Evolutionary conservation across 53 echinoderm and acorn worm genomes (phyloP).

Genomic region (Astropecten irregularis): DNA sequence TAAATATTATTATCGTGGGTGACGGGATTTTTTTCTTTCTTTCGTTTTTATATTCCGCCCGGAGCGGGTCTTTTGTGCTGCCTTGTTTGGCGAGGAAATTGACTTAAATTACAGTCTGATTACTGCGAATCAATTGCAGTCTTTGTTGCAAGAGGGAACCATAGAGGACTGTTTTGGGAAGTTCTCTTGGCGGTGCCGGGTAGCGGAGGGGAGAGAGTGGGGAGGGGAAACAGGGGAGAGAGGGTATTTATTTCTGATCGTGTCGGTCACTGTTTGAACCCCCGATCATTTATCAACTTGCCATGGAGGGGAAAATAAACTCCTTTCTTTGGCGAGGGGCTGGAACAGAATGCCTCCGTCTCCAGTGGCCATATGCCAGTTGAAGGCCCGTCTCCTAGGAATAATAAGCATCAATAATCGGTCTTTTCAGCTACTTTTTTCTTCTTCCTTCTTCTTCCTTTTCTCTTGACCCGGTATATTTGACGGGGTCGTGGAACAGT

Average conservation of each 20-base stretch:
- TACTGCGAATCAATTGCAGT: constrained; percentile 39
- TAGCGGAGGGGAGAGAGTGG: too few relatives aligned
- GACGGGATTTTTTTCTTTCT: constrained; percentile 17
- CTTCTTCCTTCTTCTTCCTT: too few relatives aligned
- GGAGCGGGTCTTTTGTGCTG: constrained; percentile 43
- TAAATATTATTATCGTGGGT: constrained; percentile 51
- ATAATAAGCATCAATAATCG: constrained; percentile 28
- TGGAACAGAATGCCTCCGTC: constrained; percentile 2
- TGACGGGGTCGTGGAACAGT: constrained; percentile 17
- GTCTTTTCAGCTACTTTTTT: background rate
- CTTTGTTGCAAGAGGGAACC: constrained; percentile 32
- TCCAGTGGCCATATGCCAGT: background rate
- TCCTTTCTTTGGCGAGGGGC: constrained; percentile 2
- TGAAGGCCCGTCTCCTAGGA: constrained; percentile 2
- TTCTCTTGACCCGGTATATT: too few relatives aligned
- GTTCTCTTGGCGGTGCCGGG: constrained; percentile 29
- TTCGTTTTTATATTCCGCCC: background rate
- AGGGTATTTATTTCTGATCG: constrained; percentile 13
- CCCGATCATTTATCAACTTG: constrained; percentile 39
- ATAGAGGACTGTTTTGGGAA: constrained; percentile 2
- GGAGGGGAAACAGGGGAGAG: background rate
- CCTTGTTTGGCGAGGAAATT: constrained; percentile 53
- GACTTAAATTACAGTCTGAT: constrained; percentile 61
- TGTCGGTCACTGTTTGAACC: constrained; percentile 52
- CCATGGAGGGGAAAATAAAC: constrained; percentile 41